Conservation (phyloP, 2,113 vertebrate genomes). For the Girardinichthys multiradiatus region DNA sequence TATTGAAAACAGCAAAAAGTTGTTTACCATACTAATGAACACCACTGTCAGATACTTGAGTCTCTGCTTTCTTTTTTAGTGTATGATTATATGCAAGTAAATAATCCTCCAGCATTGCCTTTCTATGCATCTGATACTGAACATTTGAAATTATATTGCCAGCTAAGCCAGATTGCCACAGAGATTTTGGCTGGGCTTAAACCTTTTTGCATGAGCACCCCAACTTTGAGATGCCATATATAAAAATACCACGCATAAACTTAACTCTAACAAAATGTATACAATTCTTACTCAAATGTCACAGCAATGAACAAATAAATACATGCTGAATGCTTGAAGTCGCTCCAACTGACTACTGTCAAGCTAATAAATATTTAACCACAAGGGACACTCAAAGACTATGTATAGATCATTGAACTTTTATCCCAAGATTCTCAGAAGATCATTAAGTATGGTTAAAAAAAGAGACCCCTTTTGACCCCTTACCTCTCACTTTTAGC, state of each 20-base stretch:
- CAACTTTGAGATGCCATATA: not conserved
- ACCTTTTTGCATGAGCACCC: not conserved
- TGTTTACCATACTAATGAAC: not conserved
- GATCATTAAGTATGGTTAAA: not conserved
- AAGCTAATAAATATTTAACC: not conserved
- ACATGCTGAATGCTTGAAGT: too few species aligned
- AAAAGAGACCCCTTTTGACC: too few species aligned
- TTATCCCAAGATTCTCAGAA: not conserved
- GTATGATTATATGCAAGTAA: not conserved
- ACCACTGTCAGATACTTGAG: not conserved
- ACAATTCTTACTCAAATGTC: not conserved
- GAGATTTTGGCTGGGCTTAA: not conserved
- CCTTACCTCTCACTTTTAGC: too few species aligned
- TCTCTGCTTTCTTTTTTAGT: too few species aligned
- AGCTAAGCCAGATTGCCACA: not conserved
- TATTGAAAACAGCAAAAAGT: conserved; percentile 40
- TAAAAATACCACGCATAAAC: not conserved
- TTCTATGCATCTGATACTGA: not conserved
- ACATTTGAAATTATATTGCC: not conserved
- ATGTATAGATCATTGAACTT: not conserved
- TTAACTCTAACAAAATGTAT: not conserved
- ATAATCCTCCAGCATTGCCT: not conserved
- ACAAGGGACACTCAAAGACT: not conserved
- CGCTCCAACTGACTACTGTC: too few species aligned
- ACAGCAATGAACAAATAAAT: too few species aligned